Evolutionary conservation across 2,113 vertebrate species (phyloP).

Genomic region (Bufo bufo): DNA sequence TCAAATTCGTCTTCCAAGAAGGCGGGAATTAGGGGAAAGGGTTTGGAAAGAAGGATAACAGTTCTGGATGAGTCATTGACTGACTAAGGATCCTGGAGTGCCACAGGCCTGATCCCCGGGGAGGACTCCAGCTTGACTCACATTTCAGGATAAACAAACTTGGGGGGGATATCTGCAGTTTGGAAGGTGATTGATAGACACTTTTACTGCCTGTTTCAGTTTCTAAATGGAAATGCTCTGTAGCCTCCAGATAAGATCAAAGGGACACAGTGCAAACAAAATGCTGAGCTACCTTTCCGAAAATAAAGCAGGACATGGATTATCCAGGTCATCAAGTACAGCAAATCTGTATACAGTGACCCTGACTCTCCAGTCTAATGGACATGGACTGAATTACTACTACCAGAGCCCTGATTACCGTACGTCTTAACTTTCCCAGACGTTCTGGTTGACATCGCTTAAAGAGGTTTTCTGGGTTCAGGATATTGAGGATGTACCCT

Average conservation of each 20-base stretch:
- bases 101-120: background rate
- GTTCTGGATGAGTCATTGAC: background rate
- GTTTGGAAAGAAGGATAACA: background rate
- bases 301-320: background rate
- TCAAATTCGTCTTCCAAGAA: background rate
- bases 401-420: too few relatives aligned
- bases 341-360: background rate
- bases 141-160: conserved; percentile 36
- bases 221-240: background rate
- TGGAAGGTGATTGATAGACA: conserved; percentile 5
- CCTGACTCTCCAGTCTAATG: background rate
- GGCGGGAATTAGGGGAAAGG: background rate
- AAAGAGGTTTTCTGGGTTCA: too few relatives aligned
- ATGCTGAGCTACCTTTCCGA: background rate
- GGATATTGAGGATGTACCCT: too few relatives aligned
- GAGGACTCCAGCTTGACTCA: conserved; percentile 8
- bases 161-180: background rate
- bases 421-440: too few relatives aligned
- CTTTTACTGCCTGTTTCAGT: background rate
- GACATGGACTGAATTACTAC: background rate
- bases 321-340: background rate
- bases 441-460: too few relatives aligned
- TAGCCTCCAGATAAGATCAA: conserved; percentile 15
- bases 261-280: conserved; percentile 5
- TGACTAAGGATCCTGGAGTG: background rate